Evolutionary conservation across 2,797 vertebrate species (phyloP).

Genomic region (Diceros bicornis): DNA sequence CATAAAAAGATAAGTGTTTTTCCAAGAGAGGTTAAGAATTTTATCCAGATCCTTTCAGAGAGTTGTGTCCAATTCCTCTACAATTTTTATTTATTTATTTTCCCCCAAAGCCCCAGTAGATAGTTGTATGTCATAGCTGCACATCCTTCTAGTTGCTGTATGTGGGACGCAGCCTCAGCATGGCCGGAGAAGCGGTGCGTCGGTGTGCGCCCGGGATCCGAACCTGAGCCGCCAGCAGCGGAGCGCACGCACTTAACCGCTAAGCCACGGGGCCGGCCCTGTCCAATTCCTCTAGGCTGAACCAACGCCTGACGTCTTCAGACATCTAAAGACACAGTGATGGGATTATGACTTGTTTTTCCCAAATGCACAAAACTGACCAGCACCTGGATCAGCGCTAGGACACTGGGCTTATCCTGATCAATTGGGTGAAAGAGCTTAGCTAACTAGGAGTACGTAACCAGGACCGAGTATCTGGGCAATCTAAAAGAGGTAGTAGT

Average conservation of each 20-base stretch:
- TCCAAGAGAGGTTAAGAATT: background rate
- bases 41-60: background rate
- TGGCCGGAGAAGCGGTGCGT: too few species aligned
- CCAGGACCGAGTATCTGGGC: background rate
- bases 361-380: background rate
- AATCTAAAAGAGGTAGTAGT: background rate
- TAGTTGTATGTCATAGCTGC: too few species aligned
- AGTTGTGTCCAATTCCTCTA: background rate
- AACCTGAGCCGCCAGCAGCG: too few species aligned
- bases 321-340: background rate
- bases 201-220: too few species aligned
- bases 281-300: background rate
- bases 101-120: too few species aligned
- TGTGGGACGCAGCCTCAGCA: too few species aligned
- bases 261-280: too few species aligned
- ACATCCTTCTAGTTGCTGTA: too few species aligned
- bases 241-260: too few species aligned
- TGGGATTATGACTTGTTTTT: background rate
- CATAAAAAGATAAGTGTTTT: background rate
- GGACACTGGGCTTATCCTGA: background rate
- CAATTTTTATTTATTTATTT: too few species aligned
- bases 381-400: background rate
- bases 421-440: background rate
- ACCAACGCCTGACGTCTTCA: background rate
- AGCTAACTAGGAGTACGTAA: background rate